Conservation (phyloP, 2,888 invertebrate genomes). For the Dynastes maya region DNA sequence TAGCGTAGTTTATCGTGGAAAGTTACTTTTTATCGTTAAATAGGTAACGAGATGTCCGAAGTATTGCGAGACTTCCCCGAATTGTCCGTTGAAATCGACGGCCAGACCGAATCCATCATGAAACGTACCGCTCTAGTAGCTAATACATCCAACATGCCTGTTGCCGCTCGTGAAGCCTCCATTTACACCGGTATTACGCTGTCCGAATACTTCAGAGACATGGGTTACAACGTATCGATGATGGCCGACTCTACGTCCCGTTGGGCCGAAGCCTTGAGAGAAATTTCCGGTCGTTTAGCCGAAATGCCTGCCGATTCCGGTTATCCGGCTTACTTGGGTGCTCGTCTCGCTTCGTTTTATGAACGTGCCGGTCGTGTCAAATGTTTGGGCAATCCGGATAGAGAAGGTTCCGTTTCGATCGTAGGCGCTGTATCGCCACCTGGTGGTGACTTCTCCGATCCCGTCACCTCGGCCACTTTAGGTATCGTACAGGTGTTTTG, state of each 20-base stretch:
- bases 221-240: constrained; percentile 99
- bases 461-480: constrained; percentile 98
- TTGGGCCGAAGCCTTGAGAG: constrained; percentile 99
- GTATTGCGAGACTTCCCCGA: constrained; percentile 99
- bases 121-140: constrained; percentile 99
- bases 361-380: constrained; percentile 98
- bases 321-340: constrained; percentile 99
- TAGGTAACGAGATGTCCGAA: constrained; percentile 99
- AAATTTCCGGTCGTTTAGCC: constrained; percentile 99
- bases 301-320: constrained; percentile 99
- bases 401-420: constrained; percentile 99
- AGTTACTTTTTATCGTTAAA: background rate
- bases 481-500: constrained; percentile 99
- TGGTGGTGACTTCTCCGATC: constrained; percentile 99
- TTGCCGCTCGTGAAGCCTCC: constrained; percentile 99
- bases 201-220: constrained; percentile 99
- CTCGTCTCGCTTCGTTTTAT: constrained; percentile 98
- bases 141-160: constrained; percentile 99
- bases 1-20: constrained; percentile 47
- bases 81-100: constrained; percentile 97
- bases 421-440: constrained; percentile 99
- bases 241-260: constrained; percentile 99
- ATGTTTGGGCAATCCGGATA: constrained; percentile 97
- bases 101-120: constrained; percentile 98
- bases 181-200: constrained; percentile 99